Percentiles rank a stretch among this genome's conserved stretches.
phyloP scores from a whole-genome alignment of 2,113 vertebrate genomes.

The Syngnathoides biaculeatus region DNA sequence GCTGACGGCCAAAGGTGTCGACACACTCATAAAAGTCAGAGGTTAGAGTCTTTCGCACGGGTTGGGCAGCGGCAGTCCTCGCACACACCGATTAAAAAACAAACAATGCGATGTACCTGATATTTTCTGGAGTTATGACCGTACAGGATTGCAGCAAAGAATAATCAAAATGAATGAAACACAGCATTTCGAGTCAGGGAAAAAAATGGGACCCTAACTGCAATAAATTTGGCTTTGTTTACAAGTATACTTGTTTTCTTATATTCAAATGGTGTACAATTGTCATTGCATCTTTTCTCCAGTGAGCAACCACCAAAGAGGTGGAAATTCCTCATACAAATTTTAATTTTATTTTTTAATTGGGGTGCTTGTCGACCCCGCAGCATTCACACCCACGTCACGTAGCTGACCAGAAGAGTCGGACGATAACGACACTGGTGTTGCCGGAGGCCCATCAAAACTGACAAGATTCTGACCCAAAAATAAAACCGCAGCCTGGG shows the following conservation, averaged over 20 bases:
- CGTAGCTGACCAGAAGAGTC: slow-evolving; percentile 23
- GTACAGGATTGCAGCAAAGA: not conserved
- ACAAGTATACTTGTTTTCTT: too few relatives aligned
- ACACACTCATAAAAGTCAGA: not conserved
- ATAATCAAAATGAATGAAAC: too few relatives aligned
- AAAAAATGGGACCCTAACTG: too few relatives aligned
- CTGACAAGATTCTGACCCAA: slow-evolving; percentile 51
- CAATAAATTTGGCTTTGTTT: too few relatives aligned
- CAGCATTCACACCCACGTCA: not conserved
- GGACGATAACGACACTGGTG: slow-evolving; percentile 51
- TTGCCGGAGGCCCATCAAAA: slow-evolving; percentile 55
- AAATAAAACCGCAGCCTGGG: slow-evolving; percentile 66
- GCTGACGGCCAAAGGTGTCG: not conserved
- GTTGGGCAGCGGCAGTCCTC: too few relatives aligned
- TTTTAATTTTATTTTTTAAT: not conserved
- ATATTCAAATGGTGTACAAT: too few relatives aligned
- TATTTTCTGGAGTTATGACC: not conserved
- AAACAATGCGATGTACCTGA: not conserved
- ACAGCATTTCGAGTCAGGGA: too few relatives aligned
- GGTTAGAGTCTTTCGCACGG: slow-evolving; percentile 9
- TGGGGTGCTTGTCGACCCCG: too few relatives aligned
- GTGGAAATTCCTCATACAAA: not conserved
- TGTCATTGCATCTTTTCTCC: too few relatives aligned
- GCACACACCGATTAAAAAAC: not conserved
- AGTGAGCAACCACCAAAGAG: too few relatives aligned